phyloP scores from a whole-genome alignment of 1,140 invertebrate genomes.

The Pantala flavescens region DNA sequence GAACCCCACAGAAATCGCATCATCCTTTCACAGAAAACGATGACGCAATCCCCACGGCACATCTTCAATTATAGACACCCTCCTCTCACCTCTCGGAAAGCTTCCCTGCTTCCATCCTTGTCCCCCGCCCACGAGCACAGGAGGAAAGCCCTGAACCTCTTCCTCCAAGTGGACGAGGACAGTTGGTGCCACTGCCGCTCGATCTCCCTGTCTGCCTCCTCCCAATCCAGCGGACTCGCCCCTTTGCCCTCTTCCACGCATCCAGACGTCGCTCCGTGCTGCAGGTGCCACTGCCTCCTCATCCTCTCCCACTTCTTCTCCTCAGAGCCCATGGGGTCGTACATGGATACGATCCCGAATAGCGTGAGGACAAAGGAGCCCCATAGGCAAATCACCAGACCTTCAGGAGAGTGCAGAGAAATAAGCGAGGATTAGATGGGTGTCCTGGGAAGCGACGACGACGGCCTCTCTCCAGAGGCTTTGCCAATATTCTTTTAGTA shows the following conservation, averaged over 20 bases:
- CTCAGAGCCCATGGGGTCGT: not conserved
- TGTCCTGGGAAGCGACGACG: no score
- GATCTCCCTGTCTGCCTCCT: not conserved
- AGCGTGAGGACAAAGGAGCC: not conserved
- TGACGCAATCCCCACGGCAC: no score
- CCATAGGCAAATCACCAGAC: not conserved
- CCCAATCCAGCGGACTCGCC: not conserved
- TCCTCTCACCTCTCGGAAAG: not conserved
- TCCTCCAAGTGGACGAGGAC: not conserved
- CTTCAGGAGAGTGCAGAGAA: not conserved
- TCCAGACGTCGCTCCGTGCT: not conserved
- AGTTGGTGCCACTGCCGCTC: not conserved
- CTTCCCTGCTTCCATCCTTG: not conserved
- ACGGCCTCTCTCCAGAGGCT: no score
- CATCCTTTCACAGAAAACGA: no score
- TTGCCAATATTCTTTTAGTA: no score
- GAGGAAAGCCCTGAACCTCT: not conserved
- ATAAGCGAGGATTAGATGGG: no score
- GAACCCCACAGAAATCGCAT: no score
- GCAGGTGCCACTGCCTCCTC: not conserved
- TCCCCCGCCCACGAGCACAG: not conserved
- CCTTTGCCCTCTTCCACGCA: not conserved
- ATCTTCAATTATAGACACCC: no score
- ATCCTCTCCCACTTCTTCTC: not conserved
- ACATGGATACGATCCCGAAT: not conserved